phyloP scores from a whole-genome alignment of 2,797 vertebrate species.

The Threskiornis aethiopicus region DNA sequence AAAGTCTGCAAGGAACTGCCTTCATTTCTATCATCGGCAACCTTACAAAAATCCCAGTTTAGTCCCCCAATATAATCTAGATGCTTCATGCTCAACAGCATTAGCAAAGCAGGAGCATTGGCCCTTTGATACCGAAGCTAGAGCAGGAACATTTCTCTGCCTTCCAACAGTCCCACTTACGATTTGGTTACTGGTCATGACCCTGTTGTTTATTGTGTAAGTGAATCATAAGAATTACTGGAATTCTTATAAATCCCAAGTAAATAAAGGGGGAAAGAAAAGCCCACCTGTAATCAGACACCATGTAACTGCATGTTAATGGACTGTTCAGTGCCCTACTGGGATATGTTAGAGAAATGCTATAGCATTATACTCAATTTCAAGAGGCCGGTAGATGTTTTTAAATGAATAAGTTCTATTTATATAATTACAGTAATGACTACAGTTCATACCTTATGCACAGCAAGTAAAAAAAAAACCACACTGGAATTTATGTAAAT shows the following conservation, averaged over 20 bases:
- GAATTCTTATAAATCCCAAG: conserved; percentile 39
- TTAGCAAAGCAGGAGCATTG: background rate
- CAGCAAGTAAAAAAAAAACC: conserved; percentile 13
- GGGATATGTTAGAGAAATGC: background rate
- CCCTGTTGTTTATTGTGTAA: background rate
- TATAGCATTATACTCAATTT: background rate
- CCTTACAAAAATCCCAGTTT: background rate
- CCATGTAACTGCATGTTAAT: background rate
- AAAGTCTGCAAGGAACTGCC: background rate
- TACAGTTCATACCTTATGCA: conserved; percentile 23
- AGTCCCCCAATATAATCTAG: background rate
- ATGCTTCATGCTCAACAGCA: background rate
- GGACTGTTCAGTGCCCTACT: background rate
- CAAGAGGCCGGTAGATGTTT: background rate
- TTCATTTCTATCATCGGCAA: background rate
- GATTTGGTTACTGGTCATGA: background rate
- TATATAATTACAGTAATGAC: conserved; percentile 31
- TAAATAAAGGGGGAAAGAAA: conserved; percentile 31
- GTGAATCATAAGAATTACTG: background rate
- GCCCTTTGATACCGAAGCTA: background rate
- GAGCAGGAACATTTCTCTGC: background rate
- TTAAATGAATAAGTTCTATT: conserved; percentile 46
- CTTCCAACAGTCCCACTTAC: background rate
- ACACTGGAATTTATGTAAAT: conserved; percentile 15
- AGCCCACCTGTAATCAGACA: conserved; percentile 50